phyloP scores from a whole-genome alignment of 2,888 invertebrate species.

The Cremastinae sp. region DNA sequence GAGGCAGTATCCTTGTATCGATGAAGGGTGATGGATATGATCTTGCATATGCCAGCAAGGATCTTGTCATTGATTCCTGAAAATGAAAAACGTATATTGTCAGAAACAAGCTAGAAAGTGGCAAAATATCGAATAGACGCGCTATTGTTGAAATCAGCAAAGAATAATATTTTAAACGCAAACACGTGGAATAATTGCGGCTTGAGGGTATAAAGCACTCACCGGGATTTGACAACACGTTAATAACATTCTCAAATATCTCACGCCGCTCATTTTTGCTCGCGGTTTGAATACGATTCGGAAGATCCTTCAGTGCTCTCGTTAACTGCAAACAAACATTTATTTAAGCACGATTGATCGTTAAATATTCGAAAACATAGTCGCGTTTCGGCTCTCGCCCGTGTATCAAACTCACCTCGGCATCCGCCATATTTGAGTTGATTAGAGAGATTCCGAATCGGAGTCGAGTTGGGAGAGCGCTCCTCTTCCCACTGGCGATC shows the following conservation, averaged over 20 bases:
- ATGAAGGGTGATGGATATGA: slow-evolving; percentile 88
- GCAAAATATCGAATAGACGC: no score
- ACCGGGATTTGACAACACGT: slow-evolving; percentile 89
- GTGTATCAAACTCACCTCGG: slow-evolving; percentile 84
- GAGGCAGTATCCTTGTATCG: slow-evolving; percentile 91
- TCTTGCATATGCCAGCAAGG: slow-evolving; percentile 89
- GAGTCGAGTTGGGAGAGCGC: no score
- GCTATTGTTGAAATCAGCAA: background rate
- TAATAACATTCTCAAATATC: slow-evolving; percentile 86
- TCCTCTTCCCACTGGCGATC: no score
- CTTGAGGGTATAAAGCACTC: slow-evolving; percentile 69
- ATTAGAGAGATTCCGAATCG: slow-evolving; percentile 8
- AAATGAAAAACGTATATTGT: slow-evolving; percentile 65
- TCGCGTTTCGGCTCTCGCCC: slow-evolving; percentile 70
- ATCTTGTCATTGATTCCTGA: slow-evolving; percentile 90
- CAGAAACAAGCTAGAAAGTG: background rate
- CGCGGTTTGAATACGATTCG: slow-evolving; percentile 87
- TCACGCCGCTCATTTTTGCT: slow-evolving; percentile 87
- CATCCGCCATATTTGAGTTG: slow-evolving; percentile 85
- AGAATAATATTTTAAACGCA: background rate
- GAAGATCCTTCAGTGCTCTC: slow-evolving; percentile 88
- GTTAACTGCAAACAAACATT: slow-evolving; percentile 82
- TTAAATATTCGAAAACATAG: slow-evolving; percentile 45
- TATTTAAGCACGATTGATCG: slow-evolving; percentile 5
- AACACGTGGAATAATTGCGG: background rate